phyloP scores from a whole-genome alignment of 2,113 vertebrate genomes.

The Brevimyrus niger region DNA sequence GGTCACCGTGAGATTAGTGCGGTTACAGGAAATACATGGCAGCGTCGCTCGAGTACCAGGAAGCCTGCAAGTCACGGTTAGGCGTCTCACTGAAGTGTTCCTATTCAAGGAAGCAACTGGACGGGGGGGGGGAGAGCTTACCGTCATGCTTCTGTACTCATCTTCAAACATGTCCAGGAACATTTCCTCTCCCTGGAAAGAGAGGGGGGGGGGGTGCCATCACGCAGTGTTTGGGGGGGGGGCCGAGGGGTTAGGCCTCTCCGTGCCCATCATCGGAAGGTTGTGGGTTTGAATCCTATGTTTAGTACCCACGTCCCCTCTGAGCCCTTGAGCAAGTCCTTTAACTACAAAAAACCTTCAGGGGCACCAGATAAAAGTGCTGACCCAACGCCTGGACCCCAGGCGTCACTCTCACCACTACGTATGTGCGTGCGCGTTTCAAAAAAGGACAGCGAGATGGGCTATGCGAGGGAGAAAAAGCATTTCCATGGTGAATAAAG shows the following conservation, averaged over 20 bases:
- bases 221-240: neutral
- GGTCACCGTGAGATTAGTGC: neutral
- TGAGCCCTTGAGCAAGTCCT: too few species aligned
- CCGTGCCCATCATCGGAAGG: too few species aligned
- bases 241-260: too few species aligned
- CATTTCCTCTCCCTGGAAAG: slow-evolving; percentile 88
- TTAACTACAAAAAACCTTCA: too few species aligned
- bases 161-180: slow-evolving; percentile 99
- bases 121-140: slow-evolving; percentile 47
- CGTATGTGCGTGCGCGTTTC: neutral
- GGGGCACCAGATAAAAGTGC: too few species aligned
- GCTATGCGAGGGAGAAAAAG: neutral
- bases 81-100: neutral
- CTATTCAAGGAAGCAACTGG: neutral
- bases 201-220: slow-evolving; percentile 2
- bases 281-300: too few species aligned
- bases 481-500: neutral
- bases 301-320: too few species aligned
- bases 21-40: slow-evolving; percentile 7
- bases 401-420: neutral
- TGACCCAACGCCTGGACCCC: too few species aligned
- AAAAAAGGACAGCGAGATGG: neutral
- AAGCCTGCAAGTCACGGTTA: neutral
- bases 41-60: too few species aligned
- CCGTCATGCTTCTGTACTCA: slow-evolving; percentile 93